Evolutionary conservation across 2,888 invertebrate species (phyloP).

Genomic region (Lamproptera curius): DNA sequence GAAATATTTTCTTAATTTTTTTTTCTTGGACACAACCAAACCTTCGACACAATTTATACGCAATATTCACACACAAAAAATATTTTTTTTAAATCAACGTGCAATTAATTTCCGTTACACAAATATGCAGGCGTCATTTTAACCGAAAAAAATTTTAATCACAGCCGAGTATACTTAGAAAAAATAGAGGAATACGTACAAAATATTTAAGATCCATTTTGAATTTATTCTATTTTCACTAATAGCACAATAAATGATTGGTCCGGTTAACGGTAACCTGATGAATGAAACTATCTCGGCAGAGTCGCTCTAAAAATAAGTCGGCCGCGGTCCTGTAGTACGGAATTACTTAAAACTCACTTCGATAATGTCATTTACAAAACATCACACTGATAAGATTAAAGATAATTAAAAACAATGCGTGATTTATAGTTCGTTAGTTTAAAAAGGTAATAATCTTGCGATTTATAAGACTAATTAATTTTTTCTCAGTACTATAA

Average conservation of each 20-base stretch:
- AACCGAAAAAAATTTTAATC: too few relatives aligned
- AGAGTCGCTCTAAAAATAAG: slow-evolving; percentile 54
- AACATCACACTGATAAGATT: slow-evolving; percentile 57
- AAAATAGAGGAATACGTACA: slow-evolving; percentile 40
- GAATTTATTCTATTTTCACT: slow-evolving; percentile 32
- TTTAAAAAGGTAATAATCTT: slow-evolving; percentile 1
- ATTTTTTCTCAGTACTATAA: background rate
- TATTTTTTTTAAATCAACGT: too few relatives aligned
- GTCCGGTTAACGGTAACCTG: slow-evolving; percentile 47
- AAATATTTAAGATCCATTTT: slow-evolving; percentile 49
- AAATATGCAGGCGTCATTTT: too few relatives aligned
- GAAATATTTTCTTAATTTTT: too few relatives aligned
- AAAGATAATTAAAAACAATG: slow-evolving; percentile 36
- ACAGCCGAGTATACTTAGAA: too few relatives aligned
- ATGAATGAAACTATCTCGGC: slow-evolving; percentile 48
- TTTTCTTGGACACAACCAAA: too few relatives aligned
- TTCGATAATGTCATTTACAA: slow-evolving; percentile 59
- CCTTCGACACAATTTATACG: too few relatives aligned
- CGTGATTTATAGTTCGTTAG: slow-evolving; percentile 2
- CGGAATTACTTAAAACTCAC: slow-evolving; percentile 64
- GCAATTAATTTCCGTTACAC: too few relatives aligned
- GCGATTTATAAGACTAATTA: background rate
- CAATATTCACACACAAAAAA: too few relatives aligned
- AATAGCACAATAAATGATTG: slow-evolving; percentile 47
- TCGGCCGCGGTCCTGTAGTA: slow-evolving; percentile 53